Percentiles rank a stretch among this genome's conserved stretches.
phyloP scores from a whole-genome alignment of 2,888 invertebrate species.

The Flexamia atlantica region DNA sequence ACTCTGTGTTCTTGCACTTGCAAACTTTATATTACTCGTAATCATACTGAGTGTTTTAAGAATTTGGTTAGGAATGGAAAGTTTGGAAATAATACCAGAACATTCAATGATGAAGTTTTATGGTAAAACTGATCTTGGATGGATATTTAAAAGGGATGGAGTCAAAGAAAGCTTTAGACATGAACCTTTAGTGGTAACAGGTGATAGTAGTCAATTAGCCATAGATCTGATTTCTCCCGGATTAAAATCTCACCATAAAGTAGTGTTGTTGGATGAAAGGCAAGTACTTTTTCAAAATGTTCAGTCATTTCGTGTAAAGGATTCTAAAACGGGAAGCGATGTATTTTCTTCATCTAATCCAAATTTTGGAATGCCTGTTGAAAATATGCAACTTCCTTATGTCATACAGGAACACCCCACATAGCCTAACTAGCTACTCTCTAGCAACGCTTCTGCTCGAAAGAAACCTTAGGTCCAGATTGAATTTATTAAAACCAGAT shows the following conservation, averaged over 20 bases:
- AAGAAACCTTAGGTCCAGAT: too few species aligned
- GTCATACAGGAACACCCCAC: too few species aligned
- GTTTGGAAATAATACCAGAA: conserved; percentile 88
- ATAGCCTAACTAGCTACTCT: too few species aligned
- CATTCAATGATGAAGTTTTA: conserved; percentile 87
- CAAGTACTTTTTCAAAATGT: conserved; percentile 85
- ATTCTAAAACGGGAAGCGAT: conserved; percentile 80
- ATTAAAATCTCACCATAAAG: conserved; percentile 71
- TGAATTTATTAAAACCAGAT: too few species aligned
- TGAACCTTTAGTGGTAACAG: conserved; percentile 74
- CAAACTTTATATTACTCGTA: conserved; percentile 88
- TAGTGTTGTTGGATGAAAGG: conserved; percentile 79
- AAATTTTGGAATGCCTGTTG: conserved; percentile 84
- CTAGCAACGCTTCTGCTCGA: too few species aligned
- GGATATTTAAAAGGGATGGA: conserved; percentile 85
- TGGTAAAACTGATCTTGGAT: conserved; percentile 86
- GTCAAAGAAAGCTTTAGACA: conserved; percentile 77
- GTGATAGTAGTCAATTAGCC: conserved; percentile 73
- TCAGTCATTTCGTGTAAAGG: conserved; percentile 83
- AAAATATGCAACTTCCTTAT: too few species aligned
- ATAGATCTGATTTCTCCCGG: conserved; percentile 71
- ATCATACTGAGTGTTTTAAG: conserved; percentile 89
- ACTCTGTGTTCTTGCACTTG: conserved; percentile 83
- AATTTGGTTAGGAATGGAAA: conserved; percentile 86
- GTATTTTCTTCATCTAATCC: conserved; percentile 89